Evolutionary conservation across 2,888 invertebrate genomes (phyloP).

Genomic region (Lottia scabra): DNA sequence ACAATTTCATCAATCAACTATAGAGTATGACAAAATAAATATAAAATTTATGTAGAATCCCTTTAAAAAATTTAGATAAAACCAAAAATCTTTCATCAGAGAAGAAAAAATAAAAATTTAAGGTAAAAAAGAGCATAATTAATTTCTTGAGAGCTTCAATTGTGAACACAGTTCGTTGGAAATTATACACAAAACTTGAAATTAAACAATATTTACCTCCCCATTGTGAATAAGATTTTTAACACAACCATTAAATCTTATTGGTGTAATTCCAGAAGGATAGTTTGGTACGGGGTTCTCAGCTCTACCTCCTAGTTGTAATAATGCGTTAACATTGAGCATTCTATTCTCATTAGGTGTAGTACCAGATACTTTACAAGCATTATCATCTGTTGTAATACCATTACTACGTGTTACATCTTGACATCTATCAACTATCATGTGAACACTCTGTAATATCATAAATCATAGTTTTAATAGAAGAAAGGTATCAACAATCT

Average conservation of each 20-base stretch:
- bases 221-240: constrained; percentile 96
- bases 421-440: constrained; percentile 93
- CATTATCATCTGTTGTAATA: constrained; percentile 87
- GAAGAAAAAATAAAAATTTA: too few relatives aligned
- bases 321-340: constrained; percentile 92
- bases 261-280: constrained; percentile 61
- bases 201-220: constrained; percentile 58
- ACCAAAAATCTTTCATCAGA: too few relatives aligned
- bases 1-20: too few relatives aligned
- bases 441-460: constrained; percentile 78
- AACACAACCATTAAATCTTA: constrained; percentile 96
- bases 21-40: too few relatives aligned
- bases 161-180: too few relatives aligned
- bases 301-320: constrained; percentile 87
- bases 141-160: too few relatives aligned
- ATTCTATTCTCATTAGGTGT: constrained; percentile 96
- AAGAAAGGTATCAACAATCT: too few relatives aligned
- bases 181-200: too few relatives aligned
- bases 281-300: constrained; percentile 26
- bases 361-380: constrained; percentile 89
- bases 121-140: too few relatives aligned
- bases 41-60: too few relatives aligned
- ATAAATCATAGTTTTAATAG: too few relatives aligned
- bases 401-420: constrained; percentile 86
- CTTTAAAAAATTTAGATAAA: too few relatives aligned